Conservation (phyloP, 2,113 vertebrate genomes). For the Chloroceryle aenea region DNA sequence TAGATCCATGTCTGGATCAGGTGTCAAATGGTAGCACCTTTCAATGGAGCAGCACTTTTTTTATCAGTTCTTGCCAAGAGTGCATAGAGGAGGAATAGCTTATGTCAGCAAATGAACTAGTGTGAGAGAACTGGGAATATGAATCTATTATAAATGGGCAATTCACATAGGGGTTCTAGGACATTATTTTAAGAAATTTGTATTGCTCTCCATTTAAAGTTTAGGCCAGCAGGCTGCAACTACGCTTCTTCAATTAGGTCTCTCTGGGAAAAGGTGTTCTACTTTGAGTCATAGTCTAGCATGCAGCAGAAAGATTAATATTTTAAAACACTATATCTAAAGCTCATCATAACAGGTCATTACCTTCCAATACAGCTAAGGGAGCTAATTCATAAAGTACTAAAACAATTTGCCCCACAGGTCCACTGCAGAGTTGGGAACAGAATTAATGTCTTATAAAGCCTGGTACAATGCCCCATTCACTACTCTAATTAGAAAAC, state of each 20-base stretch:
- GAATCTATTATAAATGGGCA: background rate
- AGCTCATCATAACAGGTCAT: background rate
- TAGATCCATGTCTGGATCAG: background rate
- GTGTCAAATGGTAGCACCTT: background rate
- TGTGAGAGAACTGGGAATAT: background rate
- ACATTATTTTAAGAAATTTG: background rate
- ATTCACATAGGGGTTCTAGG: background rate
- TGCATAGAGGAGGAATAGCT: background rate
- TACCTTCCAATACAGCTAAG: background rate
- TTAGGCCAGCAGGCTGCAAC: background rate
- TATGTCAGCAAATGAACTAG: background rate
- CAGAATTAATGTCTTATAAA: background rate
- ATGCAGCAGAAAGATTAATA: background rate
- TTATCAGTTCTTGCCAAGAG: background rate
- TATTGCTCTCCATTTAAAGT: background rate
- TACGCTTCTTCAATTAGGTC: background rate
- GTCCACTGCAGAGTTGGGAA: background rate
- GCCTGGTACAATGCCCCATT: background rate
- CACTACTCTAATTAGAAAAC: background rate
- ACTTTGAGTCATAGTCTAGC: background rate
- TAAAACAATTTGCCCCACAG: background rate
- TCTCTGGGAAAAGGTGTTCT: background rate
- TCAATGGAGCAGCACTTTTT: background rate
- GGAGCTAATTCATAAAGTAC: background rate
- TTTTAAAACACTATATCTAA: background rate